These are phyloP conservation scores for Pissodes strobi DNA, from an alignment of 1,140 invertebrate species.

Conservation along the genomic window DNA sequence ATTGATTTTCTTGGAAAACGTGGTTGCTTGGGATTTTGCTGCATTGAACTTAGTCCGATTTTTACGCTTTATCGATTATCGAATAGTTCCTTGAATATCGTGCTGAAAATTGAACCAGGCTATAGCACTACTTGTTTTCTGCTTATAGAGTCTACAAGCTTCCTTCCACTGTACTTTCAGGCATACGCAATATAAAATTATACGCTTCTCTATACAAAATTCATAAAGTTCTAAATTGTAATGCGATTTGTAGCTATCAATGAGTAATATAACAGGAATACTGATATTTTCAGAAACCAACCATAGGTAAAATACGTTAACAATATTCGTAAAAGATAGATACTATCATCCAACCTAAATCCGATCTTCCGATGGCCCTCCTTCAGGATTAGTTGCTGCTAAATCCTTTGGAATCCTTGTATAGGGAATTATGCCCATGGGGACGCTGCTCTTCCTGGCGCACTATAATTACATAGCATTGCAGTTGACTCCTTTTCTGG, in stretches of 20 bases:
- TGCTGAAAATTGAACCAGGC: conserved; percentile 45
- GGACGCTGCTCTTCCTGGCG: conserved; percentile 42
- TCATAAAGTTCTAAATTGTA: too few relatives aligned
- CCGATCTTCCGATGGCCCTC: too few relatives aligned
- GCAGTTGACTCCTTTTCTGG: conserved; percentile 40
- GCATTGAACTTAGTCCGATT: conserved; percentile 36
- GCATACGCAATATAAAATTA: conserved; percentile 48
- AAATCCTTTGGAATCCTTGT: conserved; percentile 39
- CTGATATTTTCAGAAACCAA: conserved; percentile 28
- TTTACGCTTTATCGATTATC: conserved; percentile 21
- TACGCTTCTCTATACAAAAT: too few relatives aligned
- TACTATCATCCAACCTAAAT: too few relatives aligned
- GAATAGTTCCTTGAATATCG: conserved; percentile 47
- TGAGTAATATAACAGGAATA: too few relatives aligned
- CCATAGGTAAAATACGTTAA: conserved; percentile 49
- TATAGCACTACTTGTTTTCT: not conserved
- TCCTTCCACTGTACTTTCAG: conserved; percentile 50
- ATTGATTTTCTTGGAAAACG: too few relatives aligned
- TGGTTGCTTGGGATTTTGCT: too few relatives aligned
- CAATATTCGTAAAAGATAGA: conserved; percentile 57
- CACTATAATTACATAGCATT: conserved; percentile 33
- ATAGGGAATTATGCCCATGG: conserved; percentile 49
- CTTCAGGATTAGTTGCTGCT: conserved; percentile 43
- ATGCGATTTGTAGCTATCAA: conserved; percentile 31
- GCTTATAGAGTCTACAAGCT: too few relatives aligned